Conservation (phyloP, 2,888 invertebrate species). For the Pelosia muscerda region DNA sequence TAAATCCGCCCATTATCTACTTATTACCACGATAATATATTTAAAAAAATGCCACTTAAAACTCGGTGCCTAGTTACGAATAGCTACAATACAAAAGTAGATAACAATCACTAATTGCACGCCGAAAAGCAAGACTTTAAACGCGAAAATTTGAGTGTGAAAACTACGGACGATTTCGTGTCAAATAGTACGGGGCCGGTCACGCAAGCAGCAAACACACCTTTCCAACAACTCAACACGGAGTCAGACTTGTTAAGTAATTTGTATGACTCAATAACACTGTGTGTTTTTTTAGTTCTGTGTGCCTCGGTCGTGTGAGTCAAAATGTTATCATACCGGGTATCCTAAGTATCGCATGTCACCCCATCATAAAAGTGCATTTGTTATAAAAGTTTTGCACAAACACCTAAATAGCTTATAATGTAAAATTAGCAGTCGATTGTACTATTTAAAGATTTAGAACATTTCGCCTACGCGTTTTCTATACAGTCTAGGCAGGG, state of each 20-base stretch:
- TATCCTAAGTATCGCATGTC: slow-evolving; percentile 78
- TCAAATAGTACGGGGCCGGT: slow-evolving; percentile 68
- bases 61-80: slow-evolving; percentile 47
- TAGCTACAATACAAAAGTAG: slow-evolving; percentile 65
- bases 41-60: slow-evolving; percentile 49
- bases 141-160: slow-evolving; percentile 82
- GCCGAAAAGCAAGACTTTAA: slow-evolving; percentile 74
- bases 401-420: slow-evolving; percentile 49
- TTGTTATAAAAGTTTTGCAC: slow-evolving; percentile 58
- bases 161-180: slow-evolving; percentile 78
- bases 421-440: slow-evolving; percentile 44
- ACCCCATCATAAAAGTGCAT: slow-evolving; percentile 77
- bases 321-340: slow-evolving; percentile 69
- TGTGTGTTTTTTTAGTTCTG: slow-evolving; percentile 38
- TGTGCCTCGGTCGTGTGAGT: slow-evolving; percentile 38
- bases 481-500: slow-evolving; percentile 25
- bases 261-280: slow-evolving; percentile 21
- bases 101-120: slow-evolving; percentile 81
- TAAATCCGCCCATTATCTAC: slow-evolving; percentile 34
- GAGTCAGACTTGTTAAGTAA: slow-evolving; percentile 30
- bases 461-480: slow-evolving; percentile 21
- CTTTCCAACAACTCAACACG: slow-evolving; percentile 51
- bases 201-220: slow-evolving; percentile 66
- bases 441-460: slow-evolving; percentile 26
- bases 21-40: slow-evolving; percentile 46